Evolutionary conservation across 2,888 invertebrate genomes (phyloP).

Genomic region (Himalopsyche anomala): DNA sequence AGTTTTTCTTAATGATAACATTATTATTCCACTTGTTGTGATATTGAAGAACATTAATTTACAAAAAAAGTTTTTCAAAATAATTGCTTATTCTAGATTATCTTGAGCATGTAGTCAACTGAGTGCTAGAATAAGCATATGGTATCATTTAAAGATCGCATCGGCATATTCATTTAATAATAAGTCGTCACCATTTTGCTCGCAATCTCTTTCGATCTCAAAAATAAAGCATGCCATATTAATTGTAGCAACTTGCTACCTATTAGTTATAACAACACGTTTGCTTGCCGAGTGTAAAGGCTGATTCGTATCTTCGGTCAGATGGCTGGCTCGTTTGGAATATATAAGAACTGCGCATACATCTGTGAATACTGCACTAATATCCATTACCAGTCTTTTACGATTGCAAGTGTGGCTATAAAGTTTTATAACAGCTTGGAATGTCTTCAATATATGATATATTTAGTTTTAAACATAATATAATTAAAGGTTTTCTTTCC

Average conservation of each 20-base stretch:
- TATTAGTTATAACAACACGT: slow-evolving; percentile 56
- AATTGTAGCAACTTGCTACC: slow-evolving; percentile 39
- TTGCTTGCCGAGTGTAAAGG: slow-evolving; percentile 23
- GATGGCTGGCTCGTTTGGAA: slow-evolving; percentile 1
- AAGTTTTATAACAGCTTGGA: no score
- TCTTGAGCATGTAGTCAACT: background rate
- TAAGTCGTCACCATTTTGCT: slow-evolving; percentile 29
- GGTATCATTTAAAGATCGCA: background rate
- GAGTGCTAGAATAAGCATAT: slow-evolving; percentile 2
- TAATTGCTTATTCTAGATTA: background rate
- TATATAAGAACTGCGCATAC: background rate
- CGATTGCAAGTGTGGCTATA: no score
- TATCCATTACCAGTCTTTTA: background rate
- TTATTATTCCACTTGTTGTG: no score
- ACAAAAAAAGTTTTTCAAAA: background rate
- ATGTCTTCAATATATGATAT: no score
- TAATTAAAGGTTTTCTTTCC: no score
- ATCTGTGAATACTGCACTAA: background rate
- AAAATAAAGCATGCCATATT: slow-evolving; percentile 58
- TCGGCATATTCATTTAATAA: slow-evolving; percentile 11
- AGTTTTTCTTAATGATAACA: no score
- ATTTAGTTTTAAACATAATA: no score
- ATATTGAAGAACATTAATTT: no score
- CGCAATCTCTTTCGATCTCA: slow-evolving; percentile 1
- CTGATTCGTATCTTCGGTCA: slow-evolving; percentile 32